Evolutionary conservation across 2,113 vertebrate species (phyloP).

Genomic region (Neodontobutis hainanensis): DNA sequence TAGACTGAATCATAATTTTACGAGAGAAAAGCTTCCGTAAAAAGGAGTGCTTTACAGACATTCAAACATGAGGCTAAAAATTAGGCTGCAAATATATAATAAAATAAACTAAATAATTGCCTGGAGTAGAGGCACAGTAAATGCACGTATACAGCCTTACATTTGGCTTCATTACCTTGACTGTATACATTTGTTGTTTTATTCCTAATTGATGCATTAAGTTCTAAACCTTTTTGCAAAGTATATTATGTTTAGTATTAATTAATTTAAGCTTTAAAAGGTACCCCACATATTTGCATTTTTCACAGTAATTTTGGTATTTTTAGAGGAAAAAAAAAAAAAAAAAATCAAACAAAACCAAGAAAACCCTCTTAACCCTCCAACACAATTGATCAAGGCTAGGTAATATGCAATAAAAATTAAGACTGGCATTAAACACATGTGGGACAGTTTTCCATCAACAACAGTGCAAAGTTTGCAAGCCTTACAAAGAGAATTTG

Average conservation of each 20-base stretch:
- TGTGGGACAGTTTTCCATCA: not conserved
- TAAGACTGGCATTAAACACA: not conserved
- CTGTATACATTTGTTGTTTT: too few relatives aligned
- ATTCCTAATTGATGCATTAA: too few relatives aligned
- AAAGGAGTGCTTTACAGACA: too few relatives aligned
- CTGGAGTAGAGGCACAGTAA: too few relatives aligned
- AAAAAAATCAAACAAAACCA: slow-evolving; percentile 1
- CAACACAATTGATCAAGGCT: slow-evolving; percentile 42
- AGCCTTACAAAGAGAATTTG: not conserved
- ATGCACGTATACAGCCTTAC: too few relatives aligned
- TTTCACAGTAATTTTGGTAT: slow-evolving; percentile 68
- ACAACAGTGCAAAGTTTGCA: not conserved
- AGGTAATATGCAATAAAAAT: not conserved
- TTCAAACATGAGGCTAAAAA: too few relatives aligned
- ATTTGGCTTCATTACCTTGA: too few relatives aligned
- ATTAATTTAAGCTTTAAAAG: slow-evolving; percentile 48
- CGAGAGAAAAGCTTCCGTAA: too few relatives aligned
- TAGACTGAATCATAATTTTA: too few relatives aligned
- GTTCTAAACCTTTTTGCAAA: slow-evolving; percentile 36
- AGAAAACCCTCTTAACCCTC: too few relatives aligned
- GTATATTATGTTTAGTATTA: slow-evolving; percentile 52
- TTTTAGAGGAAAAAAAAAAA: slow-evolving; percentile 31
- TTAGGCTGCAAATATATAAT: too few relatives aligned
- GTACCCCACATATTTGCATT: slow-evolving; percentile 60
- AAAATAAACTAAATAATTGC: too few relatives aligned